Percentiles rank a stretch among this genome's conserved stretches.
Evolutionary conservation across 2,797 vertebrate species (phyloP).

Genomic region (Leuciscus waleckii): DNA sequence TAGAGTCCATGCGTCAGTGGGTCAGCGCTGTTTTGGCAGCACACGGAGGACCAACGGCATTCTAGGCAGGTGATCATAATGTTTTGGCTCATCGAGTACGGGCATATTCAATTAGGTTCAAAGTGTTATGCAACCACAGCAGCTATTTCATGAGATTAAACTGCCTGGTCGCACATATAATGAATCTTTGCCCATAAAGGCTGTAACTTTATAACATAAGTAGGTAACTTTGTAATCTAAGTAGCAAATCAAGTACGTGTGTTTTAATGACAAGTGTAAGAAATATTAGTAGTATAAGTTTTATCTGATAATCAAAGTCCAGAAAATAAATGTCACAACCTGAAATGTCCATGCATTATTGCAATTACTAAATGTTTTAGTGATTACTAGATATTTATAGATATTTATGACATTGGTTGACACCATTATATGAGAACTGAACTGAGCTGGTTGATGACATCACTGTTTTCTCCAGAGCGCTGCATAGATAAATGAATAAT

Average conservation of each 20-base stretch:
- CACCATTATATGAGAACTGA: no score
- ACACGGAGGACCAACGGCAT: neutral
- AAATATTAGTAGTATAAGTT: neutral
- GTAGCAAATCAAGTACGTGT: neutral
- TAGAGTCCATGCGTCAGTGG: neutral
- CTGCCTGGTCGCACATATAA: neutral
- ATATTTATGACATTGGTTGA: neutral
- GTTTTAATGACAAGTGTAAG: neutral
- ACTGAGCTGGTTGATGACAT: no score
- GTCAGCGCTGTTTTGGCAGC: neutral
- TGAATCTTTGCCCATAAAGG: neutral
- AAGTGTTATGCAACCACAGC: neutral
- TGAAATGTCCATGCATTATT: neutral
- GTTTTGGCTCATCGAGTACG: neutral
- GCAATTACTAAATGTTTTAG: neutral
- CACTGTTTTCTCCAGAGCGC: no score
- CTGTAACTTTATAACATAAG: neutral
- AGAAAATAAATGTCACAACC: neutral
- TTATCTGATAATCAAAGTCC: neutral
- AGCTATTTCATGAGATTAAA: neutral
- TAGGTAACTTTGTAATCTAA: neutral
- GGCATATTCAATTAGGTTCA: neutral
- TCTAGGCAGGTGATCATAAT: neutral
- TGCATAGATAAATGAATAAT: no score
- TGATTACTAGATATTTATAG: neutral